Conservation (phyloP, 2,888 invertebrate genomes). For the Aporophyla nigra region DNA sequence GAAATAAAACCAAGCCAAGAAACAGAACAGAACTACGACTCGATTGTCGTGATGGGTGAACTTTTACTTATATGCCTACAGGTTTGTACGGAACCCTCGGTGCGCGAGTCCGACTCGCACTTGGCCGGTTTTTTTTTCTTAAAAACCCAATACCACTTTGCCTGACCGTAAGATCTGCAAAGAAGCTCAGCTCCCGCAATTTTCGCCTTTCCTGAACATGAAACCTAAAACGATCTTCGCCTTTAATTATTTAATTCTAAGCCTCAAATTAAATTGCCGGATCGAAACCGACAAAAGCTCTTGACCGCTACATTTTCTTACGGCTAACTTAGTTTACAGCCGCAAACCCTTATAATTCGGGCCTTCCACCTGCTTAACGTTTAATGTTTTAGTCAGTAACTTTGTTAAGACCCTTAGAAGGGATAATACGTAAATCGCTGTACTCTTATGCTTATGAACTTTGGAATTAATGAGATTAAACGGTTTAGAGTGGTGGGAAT, state of each 20-base stretch:
- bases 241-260: conserved; percentile 14
- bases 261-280: conserved; percentile 4
- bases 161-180: too few relatives aligned
- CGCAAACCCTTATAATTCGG: conserved; percentile 59
- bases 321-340: conserved; percentile 45
- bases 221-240: background rate
- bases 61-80: too few relatives aligned
- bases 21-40: too few relatives aligned
- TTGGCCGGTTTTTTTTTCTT: too few relatives aligned
- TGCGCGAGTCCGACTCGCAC: too few relatives aligned
- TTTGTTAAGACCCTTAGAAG: conserved; percentile 62
- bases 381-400: conserved; percentile 62
- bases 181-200: too few relatives aligned
- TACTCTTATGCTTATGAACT: conserved; percentile 52
- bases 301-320: conserved; percentile 49
- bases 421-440: conserved; percentile 61
- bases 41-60: too few relatives aligned
- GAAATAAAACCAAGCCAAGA: too few relatives aligned
- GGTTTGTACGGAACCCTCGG: too few relatives aligned
- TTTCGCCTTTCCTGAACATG: background rate
- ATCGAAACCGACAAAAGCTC: conserved; percentile 29
- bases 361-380: conserved; percentile 56
- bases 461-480: conserved; percentile 57
- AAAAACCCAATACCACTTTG: too few relatives aligned
- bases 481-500: conserved; percentile 42